Evolutionary conservation across 1,140 invertebrate genomes (phyloP).

Genomic region (Oryctes rhinoceros): DNA sequence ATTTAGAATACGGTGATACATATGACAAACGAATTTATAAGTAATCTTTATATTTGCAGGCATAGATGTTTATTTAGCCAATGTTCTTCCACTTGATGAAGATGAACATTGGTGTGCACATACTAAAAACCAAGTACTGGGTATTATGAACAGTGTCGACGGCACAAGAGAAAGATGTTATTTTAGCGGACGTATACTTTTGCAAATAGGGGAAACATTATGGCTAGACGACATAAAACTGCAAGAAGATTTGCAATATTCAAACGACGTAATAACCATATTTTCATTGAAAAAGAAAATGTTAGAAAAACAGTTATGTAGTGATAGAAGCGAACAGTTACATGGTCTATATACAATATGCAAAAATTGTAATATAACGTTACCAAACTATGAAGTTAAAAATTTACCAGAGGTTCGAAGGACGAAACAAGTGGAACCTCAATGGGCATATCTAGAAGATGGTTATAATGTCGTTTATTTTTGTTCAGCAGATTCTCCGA

Average conservation of each 20-base stretch:
- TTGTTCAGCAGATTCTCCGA: constrained; percentile 47
- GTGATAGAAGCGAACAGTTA: constrained; percentile 43
- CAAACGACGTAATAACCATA: not conserved
- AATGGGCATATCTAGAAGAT: constrained; percentile 52
- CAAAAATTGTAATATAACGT: constrained; percentile 45
- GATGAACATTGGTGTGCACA: constrained; percentile 43
- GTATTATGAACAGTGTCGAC: constrained; percentile 7
- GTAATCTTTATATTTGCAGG: constrained; percentile 42
- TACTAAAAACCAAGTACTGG: constrained; percentile 1
- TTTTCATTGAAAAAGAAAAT: constrained; percentile 46
- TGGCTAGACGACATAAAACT: constrained; percentile 50
- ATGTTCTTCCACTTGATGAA: constrained; percentile 51
- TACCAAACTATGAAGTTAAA: constrained; percentile 49
- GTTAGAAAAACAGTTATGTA: constrained; percentile 34
- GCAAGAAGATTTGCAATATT: constrained; percentile 20
- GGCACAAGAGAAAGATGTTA: not conserved
- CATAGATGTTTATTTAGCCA: constrained; percentile 51
- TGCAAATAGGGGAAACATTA: constrained; percentile 51
- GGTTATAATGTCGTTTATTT: constrained; percentile 50
- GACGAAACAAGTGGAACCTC: constrained; percentile 45
- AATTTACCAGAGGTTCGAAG: not conserved
- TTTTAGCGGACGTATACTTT: constrained; percentile 41
- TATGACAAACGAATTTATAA: not conserved
- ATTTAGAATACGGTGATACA: too few species aligned
- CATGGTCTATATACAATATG: constrained; percentile 51